Conservation (phyloP, 2,888 invertebrate species). For the Frankliniella intonsa region DNA sequence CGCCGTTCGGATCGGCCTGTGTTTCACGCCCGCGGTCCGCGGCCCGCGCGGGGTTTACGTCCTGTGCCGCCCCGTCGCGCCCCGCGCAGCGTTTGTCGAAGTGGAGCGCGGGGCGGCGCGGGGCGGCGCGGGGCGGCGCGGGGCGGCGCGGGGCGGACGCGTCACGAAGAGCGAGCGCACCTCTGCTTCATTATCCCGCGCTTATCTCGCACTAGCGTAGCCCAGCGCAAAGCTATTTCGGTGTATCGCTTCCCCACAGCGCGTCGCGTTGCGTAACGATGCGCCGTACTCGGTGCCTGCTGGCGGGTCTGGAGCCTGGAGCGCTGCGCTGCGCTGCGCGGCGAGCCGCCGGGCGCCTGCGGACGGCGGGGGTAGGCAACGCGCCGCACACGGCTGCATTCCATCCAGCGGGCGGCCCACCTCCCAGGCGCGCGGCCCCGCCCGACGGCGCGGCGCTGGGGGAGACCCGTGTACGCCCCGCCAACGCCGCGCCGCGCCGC, state of each 20-base stretch:
- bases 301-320: neutral
- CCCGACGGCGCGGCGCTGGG: too few relatives aligned
- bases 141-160: too few relatives aligned
- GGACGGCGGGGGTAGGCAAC: neutral
- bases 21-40: conserved; percentile 9
- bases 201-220: too few relatives aligned
- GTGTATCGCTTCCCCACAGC: too few relatives aligned
- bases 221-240: too few relatives aligned
- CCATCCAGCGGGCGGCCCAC: neutral
- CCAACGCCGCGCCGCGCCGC: too few relatives aligned
- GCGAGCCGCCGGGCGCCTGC: neutral
- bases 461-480: too few relatives aligned
- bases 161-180: too few relatives aligned
- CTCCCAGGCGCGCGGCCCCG: neutral
- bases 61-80: neutral
- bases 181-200: too few relatives aligned
- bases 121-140: neutral
- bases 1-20: neutral
- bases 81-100: neutral
- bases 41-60: neutral
- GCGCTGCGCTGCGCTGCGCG: neutral
- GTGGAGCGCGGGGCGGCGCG: neutral
- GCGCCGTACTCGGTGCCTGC: too few relatives aligned
- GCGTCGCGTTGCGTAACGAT: too few relatives aligned
- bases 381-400: neutral